phyloP scores from a whole-genome alignment of 2,113 vertebrate species.

The Turnix velox region DNA sequence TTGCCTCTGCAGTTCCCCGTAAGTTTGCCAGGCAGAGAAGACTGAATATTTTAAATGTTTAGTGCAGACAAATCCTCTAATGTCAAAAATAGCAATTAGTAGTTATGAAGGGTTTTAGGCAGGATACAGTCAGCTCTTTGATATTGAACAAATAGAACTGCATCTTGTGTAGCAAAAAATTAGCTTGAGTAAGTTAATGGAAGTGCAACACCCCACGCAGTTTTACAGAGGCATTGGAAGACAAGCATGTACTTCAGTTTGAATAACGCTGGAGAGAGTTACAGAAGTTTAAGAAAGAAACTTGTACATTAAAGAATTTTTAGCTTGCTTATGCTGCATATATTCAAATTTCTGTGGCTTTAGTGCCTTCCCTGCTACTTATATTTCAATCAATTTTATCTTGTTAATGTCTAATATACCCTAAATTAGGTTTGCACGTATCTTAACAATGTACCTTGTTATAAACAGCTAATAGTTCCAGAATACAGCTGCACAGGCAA shows the following conservation, averaged over 20 bases:
- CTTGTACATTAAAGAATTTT: background rate
- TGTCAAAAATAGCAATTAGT: background rate
- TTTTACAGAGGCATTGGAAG: background rate
- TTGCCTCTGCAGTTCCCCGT: conserved; percentile 91
- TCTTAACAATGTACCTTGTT: background rate
- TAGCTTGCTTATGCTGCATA: background rate
- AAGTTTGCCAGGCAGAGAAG: conserved; percentile 36
- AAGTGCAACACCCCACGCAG: background rate
- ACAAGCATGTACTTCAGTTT: background rate
- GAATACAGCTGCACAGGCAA: background rate
- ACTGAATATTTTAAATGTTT: background rate
- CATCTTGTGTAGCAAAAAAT: background rate
- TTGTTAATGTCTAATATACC: background rate
- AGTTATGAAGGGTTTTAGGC: background rate
- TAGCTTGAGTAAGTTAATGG: background rate
- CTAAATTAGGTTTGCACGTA: background rate
- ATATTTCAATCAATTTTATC: background rate
- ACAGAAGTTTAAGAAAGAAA: background rate
- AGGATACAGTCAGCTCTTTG: background rate
- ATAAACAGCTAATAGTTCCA: background rate
- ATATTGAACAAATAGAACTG: background rate
- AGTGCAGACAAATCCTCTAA: background rate
- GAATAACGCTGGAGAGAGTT: background rate
- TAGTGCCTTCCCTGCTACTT: background rate
- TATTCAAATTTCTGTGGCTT: background rate